phyloP scores from a whole-genome alignment of 2,113 vertebrate genomes.

The Carettochelys insculpta region DNA sequence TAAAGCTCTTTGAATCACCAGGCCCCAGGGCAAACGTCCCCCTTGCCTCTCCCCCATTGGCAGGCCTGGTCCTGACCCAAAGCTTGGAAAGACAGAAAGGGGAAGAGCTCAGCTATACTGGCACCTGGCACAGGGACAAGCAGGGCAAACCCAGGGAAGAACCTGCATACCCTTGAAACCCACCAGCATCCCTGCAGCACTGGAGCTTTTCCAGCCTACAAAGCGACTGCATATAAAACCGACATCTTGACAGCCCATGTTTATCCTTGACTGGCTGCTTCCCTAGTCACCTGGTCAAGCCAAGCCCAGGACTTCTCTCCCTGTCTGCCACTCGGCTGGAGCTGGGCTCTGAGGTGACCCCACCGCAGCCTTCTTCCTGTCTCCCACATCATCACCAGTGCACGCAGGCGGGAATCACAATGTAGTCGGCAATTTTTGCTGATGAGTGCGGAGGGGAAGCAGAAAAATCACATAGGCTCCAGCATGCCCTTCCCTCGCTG shows the following conservation, averaged over 20 bases:
- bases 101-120: background rate
- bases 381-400: background rate
- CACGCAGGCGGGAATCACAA: background rate
- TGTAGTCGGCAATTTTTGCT: fast-evolving
- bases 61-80: too few species aligned
- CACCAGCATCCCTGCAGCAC: background rate
- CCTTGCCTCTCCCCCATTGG: too few species aligned
- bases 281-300: background rate
- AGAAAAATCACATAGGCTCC: background rate
- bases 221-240: background rate
- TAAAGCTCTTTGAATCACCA: too few species aligned
- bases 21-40: too few species aligned
- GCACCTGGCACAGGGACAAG: background rate
- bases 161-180: background rate
- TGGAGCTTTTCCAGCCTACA: background rate
- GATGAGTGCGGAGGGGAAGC: background rate
- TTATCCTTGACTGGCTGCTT: background rate
- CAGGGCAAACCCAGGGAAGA: background rate
- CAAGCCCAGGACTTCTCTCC: background rate
- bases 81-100: background rate
- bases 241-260: fast-evolving
- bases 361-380: fast-evolving
- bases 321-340: background rate
- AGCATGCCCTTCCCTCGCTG: fast-evolving
- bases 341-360: background rate